Evolutionary conservation across 2,113 vertebrate species (phyloP).

Genomic region (Poeciliopsis prolifica): DNA sequence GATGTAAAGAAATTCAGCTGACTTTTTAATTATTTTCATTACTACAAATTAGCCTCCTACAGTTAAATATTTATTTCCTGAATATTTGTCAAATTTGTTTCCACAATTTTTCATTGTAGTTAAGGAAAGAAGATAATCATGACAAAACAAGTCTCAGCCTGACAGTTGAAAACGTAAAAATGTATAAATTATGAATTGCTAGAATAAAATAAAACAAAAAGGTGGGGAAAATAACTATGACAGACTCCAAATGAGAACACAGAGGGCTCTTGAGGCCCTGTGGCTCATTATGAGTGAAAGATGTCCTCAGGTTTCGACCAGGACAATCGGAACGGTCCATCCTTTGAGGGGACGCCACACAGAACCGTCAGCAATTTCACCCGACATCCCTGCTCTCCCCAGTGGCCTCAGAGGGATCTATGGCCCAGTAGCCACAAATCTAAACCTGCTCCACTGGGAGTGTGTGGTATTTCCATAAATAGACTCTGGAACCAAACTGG

Average conservation of each 20-base stretch:
- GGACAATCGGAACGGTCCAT: slow-evolving; percentile 30
- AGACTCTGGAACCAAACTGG: slow-evolving; percentile 49
- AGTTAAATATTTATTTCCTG: too few relatives aligned
- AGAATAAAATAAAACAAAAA: too few relatives aligned
- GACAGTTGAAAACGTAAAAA: too few relatives aligned
- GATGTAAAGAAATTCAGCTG: too few relatives aligned
- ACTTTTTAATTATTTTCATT: too few relatives aligned
- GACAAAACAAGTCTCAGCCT: too few relatives aligned
- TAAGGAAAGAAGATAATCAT: too few relatives aligned
- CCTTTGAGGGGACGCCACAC: slow-evolving; percentile 45
- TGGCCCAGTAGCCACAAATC: slow-evolving; percentile 29
- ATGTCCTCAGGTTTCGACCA: slow-evolving; percentile 34
- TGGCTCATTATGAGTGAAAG: slow-evolving; percentile 46
- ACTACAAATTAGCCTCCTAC: too few relatives aligned
- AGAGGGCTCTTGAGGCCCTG: slow-evolving; percentile 9
- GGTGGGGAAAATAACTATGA: too few relatives aligned
- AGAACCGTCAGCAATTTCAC: slow-evolving; percentile 40
- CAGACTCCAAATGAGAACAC: neutral
- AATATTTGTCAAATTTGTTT: too few relatives aligned
- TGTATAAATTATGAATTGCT: too few relatives aligned
- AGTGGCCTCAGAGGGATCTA: neutral
- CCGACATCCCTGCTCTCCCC: slow-evolving; percentile 9
- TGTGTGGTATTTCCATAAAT: slow-evolving; percentile 63
- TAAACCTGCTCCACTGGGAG: slow-evolving; percentile 43
- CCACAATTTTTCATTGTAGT: too few relatives aligned